phyloP scores from a whole-genome alignment of 2,888 invertebrate genomes.

The Schizaphis graminum region DNA sequence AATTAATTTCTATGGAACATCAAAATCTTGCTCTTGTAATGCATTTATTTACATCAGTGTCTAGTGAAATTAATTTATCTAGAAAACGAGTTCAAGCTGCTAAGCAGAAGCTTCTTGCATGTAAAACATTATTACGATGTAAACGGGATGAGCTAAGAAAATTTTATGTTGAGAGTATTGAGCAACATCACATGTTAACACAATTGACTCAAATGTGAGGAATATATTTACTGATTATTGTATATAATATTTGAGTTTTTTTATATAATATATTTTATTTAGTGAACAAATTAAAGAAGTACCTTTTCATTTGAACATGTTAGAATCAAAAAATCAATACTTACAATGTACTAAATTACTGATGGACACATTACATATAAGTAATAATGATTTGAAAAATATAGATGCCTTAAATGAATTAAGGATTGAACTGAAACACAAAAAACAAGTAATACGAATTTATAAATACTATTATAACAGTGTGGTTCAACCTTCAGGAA shows the following conservation, averaged over 20 bases:
- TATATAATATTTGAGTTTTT: slow-evolving; percentile 11
- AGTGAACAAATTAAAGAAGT: slow-evolving; percentile 84
- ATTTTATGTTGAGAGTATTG: slow-evolving; percentile 95
- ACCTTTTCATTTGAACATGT: slow-evolving; percentile 78
- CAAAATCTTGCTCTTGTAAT: slow-evolving; percentile 88
- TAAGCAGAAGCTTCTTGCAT: slow-evolving; percentile 85
- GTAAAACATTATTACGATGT: slow-evolving; percentile 88
- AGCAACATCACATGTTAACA: slow-evolving; percentile 91
- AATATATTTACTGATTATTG: slow-evolving; percentile 46
- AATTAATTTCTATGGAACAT: slow-evolving; percentile 89
- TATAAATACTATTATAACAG: not conserved
- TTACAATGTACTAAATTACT: slow-evolving; percentile 86
- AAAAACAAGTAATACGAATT: slow-evolving; percentile 74
- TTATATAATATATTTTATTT: slow-evolving; percentile 68
- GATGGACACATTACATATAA: slow-evolving; percentile 78
- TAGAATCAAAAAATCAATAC: slow-evolving; percentile 82
- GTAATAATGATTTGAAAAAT: slow-evolving; percentile 81
- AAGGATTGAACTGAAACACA: slow-evolving; percentile 80
- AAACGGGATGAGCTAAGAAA: slow-evolving; percentile 92
- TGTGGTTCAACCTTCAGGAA: not conserved
- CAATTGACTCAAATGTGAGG: slow-evolving; percentile 91
- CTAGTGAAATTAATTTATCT: slow-evolving; percentile 72
- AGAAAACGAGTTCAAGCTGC: slow-evolving; percentile 83
- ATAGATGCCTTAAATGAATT: slow-evolving; percentile 89
- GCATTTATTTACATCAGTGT: slow-evolving; percentile 72